Base-by-base conservation (phyloP, 2,888 invertebrate genomes). In the Stenotaenia linearis region DNA sequence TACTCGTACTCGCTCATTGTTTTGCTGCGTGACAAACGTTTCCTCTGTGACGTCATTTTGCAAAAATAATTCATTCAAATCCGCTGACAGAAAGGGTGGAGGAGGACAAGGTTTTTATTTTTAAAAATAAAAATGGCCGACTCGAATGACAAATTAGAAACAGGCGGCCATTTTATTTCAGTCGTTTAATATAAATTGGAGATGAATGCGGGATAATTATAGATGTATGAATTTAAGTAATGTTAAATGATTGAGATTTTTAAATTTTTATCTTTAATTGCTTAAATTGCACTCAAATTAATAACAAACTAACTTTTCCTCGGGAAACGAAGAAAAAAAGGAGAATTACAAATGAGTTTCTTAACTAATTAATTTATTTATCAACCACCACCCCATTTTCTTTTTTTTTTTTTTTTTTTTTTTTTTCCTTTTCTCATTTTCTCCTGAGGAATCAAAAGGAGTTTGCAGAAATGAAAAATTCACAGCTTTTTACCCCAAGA, bases 121-220 rank as follows among this genome's bases (percentile, higher is more conserved):
- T 18, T 18, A 56, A 56, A 56, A 56, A 56, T 9, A 69, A 15
- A 28, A 69, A 28, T 5, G 6, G 25, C 25, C 23, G 69, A 28
- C 28, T 69, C 69, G n/a, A n/a, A 69, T 69, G 69, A 69, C 69
- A 69, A 69, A 69, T 69, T 69, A 28, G 69, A 69, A 69, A 69
- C 69, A 69, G 69, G 69, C 69, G 69, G 28, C 69, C 69, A 69
- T 69, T 69, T 69, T 69, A 69, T 69, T 69, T n/a, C 69, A 69
- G 69, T 69, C 25, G 69, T 69, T 69, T 69, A 69, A 69, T 45
- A 45, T 69, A 69, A 69, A 69, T 69, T 69, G 69, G 69, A 69
- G 25, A 69, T 69, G 69, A 69, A 28, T 69, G 69, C 69, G 28
- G 69, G 69, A 69, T 69, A 69, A 69, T 69, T 69, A 69, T 69